A percentile compares a stretch with the other conserved stretches of the same genome.
phyloP scores from a whole-genome alignment of 2,888 invertebrate species.

The Hymenopus coronatus region DNA sequence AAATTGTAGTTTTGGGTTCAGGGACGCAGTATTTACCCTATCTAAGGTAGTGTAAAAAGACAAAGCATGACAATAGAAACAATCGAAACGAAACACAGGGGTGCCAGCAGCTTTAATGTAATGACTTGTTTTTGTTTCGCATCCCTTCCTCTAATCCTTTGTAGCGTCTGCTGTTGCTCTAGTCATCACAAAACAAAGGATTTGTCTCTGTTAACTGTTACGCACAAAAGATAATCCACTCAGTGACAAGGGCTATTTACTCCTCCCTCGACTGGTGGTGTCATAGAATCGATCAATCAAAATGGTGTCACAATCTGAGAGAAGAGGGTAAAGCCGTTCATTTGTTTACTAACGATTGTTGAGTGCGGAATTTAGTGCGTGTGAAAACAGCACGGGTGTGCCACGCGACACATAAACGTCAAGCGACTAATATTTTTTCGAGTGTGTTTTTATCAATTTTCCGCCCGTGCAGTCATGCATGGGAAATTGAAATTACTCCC shows the following conservation, averaged over 20 bases:
- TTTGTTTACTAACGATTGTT: neutral
- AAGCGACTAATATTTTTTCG: too few relatives aligned
- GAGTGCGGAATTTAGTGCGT: too few relatives aligned
- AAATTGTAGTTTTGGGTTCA: too few relatives aligned
- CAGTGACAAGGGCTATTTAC: neutral
- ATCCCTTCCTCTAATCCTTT: neutral
- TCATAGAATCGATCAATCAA: neutral
- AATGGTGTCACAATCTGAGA: neutral
- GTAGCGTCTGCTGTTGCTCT: neutral
- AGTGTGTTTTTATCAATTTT: too few relatives aligned
- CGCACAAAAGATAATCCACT: neutral
- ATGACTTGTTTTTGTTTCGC: neutral
- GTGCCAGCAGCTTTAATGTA: neutral
- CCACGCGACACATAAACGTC: too few relatives aligned
- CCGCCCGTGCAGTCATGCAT: too few relatives aligned
- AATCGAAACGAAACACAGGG: neutral
- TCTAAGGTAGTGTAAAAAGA: too few relatives aligned
- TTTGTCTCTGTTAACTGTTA: neutral
- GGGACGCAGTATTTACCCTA: too few relatives aligned
- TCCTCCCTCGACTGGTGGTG: neutral
- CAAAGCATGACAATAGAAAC: too few relatives aligned
- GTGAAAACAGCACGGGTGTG: too few relatives aligned
- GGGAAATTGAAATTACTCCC: too few relatives aligned
- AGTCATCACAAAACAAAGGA: neutral
- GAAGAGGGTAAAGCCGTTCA: neutral